Conservation (phyloP, 2,888 invertebrate species). For the Anagyrus pseudococci region DNA sequence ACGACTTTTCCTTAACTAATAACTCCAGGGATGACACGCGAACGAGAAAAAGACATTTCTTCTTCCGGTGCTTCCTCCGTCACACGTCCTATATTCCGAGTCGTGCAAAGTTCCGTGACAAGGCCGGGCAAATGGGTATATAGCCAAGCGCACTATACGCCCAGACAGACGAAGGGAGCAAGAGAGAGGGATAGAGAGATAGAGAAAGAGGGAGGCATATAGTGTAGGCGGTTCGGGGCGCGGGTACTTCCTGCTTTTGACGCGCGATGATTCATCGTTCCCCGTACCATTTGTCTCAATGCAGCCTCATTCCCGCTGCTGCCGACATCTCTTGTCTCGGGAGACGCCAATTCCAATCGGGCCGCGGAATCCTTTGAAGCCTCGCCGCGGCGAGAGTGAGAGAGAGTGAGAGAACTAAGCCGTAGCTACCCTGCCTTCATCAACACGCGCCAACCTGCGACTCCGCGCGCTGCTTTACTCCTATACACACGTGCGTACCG, state of each 20-base stretch:
- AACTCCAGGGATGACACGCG: too few species aligned
- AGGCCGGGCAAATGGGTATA: constrained; percentile 10
- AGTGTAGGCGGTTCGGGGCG: too few species aligned
- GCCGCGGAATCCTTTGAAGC: constrained; percentile 43
- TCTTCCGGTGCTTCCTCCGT: constrained; percentile 17
- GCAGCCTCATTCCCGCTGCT: constrained; percentile 45
- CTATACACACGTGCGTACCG: too few species aligned
- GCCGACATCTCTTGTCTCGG: constrained; percentile 40
- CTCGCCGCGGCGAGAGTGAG: too few species aligned
- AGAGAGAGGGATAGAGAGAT: too few species aligned
- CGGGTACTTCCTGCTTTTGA: constrained; percentile 49
- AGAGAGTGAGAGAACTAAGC: too few species aligned
- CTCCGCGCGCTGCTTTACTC: too few species aligned
- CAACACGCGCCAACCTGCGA: too few species aligned
- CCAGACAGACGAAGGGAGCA: constrained; percentile 42
- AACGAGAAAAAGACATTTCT: constrained; percentile 3
- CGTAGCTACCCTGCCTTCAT: too few species aligned
- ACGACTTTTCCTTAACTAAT: too few species aligned
- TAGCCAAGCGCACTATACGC: neutral
- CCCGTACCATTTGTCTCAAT: constrained; percentile 54
- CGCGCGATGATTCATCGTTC: constrained; percentile 53
- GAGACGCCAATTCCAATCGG: constrained; percentile 51
- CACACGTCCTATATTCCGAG: constrained; percentile 10
- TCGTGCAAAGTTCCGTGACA: constrained; percentile 39
- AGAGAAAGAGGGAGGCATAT: too few species aligned